Evolutionary conservation across 1,140 invertebrate genomes (phyloP).

Genomic region (Yoshiicerus persimilis): DNA sequence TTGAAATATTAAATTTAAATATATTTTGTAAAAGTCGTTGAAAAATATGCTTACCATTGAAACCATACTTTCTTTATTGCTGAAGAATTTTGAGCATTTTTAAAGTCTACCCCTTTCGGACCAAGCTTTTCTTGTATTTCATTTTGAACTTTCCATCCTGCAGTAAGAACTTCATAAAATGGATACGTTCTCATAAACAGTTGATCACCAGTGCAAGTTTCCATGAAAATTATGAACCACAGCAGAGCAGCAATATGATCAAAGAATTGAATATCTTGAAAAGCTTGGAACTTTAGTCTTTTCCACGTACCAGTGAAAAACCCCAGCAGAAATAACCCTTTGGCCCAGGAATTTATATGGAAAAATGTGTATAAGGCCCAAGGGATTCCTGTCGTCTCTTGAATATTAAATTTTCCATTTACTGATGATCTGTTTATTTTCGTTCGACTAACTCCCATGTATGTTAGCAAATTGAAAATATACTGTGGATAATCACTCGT

Average conservation of each 20-base stretch:
- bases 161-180: slow-evolving; percentile 26
- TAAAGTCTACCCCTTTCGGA: too few relatives aligned
- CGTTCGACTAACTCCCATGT: background rate
- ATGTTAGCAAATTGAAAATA: background rate
- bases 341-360: background rate
- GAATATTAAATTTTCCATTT: background rate
- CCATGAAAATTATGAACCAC: slow-evolving; percentile 6
- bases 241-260: slow-evolving; percentile 21
- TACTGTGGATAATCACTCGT: too few relatives aligned
- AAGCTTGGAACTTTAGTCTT: background rate
- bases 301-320: too few relatives aligned
- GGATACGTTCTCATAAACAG: slow-evolving; percentile 23
- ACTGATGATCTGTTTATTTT: background rate
- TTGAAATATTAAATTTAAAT: too few relatives aligned
- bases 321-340: background rate
- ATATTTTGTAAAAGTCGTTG: too few relatives aligned
- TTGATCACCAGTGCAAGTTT: background rate
- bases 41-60: too few relatives aligned
- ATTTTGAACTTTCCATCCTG: slow-evolving; percentile 21
- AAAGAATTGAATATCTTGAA: slow-evolving; percentile 10
- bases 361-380: background rate
- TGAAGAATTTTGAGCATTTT: too few relatives aligned
- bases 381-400: background rate
- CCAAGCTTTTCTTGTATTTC: background rate
- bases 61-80: background rate